Base-by-base conservation (phyloP, 1,140 invertebrate genomes). In the Stegodyphus dumicola region DNA sequence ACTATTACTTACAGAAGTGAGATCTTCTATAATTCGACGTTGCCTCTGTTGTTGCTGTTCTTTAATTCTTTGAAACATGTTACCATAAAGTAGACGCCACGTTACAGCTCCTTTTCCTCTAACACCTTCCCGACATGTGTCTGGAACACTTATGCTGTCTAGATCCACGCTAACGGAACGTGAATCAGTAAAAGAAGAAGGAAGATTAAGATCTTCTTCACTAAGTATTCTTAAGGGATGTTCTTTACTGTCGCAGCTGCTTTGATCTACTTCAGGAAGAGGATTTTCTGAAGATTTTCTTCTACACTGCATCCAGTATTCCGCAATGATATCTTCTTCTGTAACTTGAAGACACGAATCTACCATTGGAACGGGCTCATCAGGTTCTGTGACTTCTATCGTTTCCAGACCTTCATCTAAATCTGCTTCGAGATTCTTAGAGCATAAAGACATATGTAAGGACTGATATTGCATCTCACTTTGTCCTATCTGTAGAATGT, bases 121-220 rank as follows among this genome's bases (percentile, higher is more conserved):
- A 17, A 73, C 67, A 6, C 75, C 60, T 64, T 86, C 84, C 5
- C 81, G 17, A 18, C 70, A 73, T 9, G 48, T 85, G 52, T 78
- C 84, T 15, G 84, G 84, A 11, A 86, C 84, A 17, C 84, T 86
- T 13, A 87, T 84, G 53, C 60, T 85, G 49, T 87, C 86, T 54
- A 88, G 64, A 73, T 87, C 87, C 33, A 85, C 77, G 51, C 83
- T 79, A 10, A 87, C 73, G 17, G 87, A 87, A n/a, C 77, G 69
- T 13, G 87, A 81, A 85, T 88, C 88, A 0, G 94, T 95, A 88
- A 96, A 96, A 13, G 95, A 95, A 18, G 96, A 97, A 9, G 96
- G 95, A 49, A 96, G 94, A 10, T 96, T 96, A 81, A 97, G 91
- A 90, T 96, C 97, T 91, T 96, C 95, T 91, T 97, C 95, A 89